phyloP scores from a whole-genome alignment of 2,888 invertebrate genomes.

The Agrypnus murinus region DNA sequence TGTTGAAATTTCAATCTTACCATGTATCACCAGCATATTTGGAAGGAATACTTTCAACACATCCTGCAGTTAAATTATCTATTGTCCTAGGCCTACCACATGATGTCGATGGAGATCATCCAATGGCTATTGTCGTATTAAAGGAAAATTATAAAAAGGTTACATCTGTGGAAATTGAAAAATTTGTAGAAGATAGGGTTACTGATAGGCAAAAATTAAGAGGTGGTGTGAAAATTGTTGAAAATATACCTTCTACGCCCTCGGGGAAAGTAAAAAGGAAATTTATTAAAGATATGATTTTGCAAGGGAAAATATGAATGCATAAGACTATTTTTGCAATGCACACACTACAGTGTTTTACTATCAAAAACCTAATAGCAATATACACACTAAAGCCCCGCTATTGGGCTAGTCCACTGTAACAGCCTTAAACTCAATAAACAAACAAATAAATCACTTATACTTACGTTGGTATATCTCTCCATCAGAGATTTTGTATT shows the following conservation, averaged over 20 bases:
- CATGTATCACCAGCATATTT: conserved; percentile 70
- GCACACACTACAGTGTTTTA: too few species aligned
- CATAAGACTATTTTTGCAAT: too few species aligned
- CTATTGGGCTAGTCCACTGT: too few species aligned
- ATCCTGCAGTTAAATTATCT: conserved; percentile 62
- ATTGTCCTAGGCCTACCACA: conserved; percentile 66
- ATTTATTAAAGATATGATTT: conserved; percentile 14
- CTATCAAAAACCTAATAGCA: too few species aligned
- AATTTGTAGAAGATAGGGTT: conserved; percentile 53
- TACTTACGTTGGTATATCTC: too few species aligned
- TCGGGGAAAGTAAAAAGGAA: conserved; percentile 52
- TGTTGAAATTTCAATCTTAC: conserved; percentile 73
- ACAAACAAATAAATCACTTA: too few species aligned
- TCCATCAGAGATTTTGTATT: too few species aligned
- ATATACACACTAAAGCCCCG: too few species aligned
- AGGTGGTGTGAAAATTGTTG: conserved; percentile 54
- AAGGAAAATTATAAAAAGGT: conserved; percentile 56
- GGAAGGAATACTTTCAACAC: conserved; percentile 61
- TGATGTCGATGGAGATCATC: conserved; percentile 65
- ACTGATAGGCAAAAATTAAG: conserved; percentile 54
- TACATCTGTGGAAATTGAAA: conserved; percentile 35
- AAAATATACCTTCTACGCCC: conserved; percentile 51
- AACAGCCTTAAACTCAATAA: too few species aligned
- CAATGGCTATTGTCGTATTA: conserved; percentile 61
- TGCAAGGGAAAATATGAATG: too few species aligned